Evolutionary conservation across 2,888 invertebrate species (phyloP).

Genomic region (Myopa testacea): DNA sequence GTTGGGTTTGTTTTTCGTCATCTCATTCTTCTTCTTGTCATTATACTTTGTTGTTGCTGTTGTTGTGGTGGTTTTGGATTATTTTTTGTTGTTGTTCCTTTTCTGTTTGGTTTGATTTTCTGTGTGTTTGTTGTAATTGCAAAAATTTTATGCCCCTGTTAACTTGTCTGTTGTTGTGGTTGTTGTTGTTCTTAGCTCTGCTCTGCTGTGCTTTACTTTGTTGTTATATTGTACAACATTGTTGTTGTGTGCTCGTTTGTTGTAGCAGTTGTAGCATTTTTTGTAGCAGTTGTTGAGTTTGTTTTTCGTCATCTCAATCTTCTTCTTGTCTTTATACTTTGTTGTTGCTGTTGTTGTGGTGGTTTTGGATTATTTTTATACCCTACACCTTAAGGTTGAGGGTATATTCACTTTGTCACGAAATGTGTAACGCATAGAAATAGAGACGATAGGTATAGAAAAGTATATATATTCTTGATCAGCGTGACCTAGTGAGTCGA

Average conservation of each 20-base stretch:
- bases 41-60: not conserved
- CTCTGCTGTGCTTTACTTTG: no score
- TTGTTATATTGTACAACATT: slow-evolving; percentile 11
- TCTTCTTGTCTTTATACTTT: not conserved
- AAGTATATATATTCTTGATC: no score
- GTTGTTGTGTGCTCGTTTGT: no score
- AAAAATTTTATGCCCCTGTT: slow-evolving; percentile 5
- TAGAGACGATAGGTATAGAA: no score
- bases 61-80: slow-evolving; percentile 17
- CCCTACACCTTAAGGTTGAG: no score
- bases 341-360: slow-evolving; percentile 25
- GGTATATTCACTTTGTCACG: no score
- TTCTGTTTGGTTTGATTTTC: not conserved
- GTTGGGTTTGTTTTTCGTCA: slow-evolving; percentile 10
- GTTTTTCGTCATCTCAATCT: not conserved
- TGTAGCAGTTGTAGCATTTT: no score
- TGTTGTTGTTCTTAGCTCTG: no score
- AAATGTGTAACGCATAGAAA: no score
- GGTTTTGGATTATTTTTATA: no score
- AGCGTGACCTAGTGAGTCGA: no score
- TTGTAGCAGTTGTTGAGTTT: slow-evolving; percentile 7
- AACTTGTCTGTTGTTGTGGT: slow-evolving; percentile 17
- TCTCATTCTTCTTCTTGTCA: not conserved
- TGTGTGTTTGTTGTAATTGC: slow-evolving; percentile 18
- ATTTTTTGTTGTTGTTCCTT: not conserved